phyloP scores from a whole-genome alignment of 2,113 vertebrate species.

The Numida meleagris region DNA sequence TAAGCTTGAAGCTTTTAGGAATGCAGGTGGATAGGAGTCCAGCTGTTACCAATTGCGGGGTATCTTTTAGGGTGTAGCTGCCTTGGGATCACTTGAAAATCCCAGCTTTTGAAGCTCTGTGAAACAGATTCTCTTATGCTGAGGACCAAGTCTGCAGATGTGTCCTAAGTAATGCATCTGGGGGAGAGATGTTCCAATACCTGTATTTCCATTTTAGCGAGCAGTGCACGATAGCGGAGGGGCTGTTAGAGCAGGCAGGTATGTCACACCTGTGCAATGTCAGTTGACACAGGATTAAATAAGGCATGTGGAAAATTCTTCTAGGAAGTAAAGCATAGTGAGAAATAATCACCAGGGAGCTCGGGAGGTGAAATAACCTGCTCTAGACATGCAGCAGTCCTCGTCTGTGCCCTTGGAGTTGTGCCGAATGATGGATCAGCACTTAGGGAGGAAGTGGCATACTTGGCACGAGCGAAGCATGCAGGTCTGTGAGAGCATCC shows the following conservation, averaged over 20 bases:
- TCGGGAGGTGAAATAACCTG: not conserved
- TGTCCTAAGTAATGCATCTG: not conserved
- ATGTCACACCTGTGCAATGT: not conserved
- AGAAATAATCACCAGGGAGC: not conserved
- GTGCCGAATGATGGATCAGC: not conserved
- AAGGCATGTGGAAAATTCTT: not conserved
- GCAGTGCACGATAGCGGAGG: not conserved
- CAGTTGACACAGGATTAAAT: not conserved
- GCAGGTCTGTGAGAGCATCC: not conserved
- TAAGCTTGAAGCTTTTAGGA: not conserved
- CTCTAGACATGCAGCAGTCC: not conserved
- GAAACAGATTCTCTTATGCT: not conserved
- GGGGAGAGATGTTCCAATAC: not conserved
- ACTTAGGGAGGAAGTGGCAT: not conserved
- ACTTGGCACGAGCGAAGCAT: rapidly evolving
- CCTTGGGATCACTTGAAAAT: not conserved
- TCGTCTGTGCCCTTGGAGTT: not conserved
- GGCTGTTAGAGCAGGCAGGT: slow-evolving; percentile 7
- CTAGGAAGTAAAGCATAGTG: not conserved
- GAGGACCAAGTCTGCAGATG: not conserved
- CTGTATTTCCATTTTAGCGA: not conserved
- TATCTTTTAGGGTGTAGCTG: not conserved
- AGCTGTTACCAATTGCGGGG: not conserved
- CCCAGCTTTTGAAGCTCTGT: not conserved
- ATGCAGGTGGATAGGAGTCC: not conserved